These are phyloP conservation scores for Podiceps cristatus DNA, from an alignment of 2,113 vertebrate species.

Conservation along the genomic window DNA sequence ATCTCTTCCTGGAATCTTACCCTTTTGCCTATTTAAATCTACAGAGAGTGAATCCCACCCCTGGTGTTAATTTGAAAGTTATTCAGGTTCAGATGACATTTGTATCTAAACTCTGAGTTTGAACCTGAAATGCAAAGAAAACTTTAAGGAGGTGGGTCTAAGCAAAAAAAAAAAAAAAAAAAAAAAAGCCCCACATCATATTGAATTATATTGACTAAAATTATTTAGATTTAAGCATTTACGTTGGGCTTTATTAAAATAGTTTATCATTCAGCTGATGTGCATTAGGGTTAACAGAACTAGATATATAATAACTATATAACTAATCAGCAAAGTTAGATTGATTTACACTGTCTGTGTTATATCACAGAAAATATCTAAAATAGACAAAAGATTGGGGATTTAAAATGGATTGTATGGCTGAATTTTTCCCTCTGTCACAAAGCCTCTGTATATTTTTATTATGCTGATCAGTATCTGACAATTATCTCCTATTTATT, in stretches of 20 bases:
- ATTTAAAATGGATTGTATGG: neutral
- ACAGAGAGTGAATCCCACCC: neutral
- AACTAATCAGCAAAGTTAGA: neutral
- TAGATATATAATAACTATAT: too few relatives aligned
- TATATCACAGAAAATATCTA: neutral
- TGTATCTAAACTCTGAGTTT: neutral
- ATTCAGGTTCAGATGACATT: neutral
- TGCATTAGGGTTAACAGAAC: neutral
- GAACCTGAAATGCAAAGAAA: neutral
- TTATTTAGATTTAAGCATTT: neutral
- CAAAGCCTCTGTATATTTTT: neutral
- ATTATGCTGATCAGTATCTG: neutral
- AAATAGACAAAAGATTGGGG: neutral
- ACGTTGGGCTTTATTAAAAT: neutral
- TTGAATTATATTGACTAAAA: neutral
- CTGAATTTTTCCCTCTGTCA: neutral
- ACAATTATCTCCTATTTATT: conserved; percentile 17
- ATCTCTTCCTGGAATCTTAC: neutral
- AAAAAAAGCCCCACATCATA: too few relatives aligned
- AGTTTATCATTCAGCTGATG: neutral
- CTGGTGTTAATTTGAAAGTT: neutral
- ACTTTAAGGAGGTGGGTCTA: neutral
- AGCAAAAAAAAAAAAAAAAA: neutral
- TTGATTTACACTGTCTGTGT: neutral
- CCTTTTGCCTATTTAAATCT: neutral